Evolutionary conservation across 1,140 invertebrate genomes (phyloP), one percentile per base, ranked within the genome.

Genomic region (Drosophila orena): DNA sequence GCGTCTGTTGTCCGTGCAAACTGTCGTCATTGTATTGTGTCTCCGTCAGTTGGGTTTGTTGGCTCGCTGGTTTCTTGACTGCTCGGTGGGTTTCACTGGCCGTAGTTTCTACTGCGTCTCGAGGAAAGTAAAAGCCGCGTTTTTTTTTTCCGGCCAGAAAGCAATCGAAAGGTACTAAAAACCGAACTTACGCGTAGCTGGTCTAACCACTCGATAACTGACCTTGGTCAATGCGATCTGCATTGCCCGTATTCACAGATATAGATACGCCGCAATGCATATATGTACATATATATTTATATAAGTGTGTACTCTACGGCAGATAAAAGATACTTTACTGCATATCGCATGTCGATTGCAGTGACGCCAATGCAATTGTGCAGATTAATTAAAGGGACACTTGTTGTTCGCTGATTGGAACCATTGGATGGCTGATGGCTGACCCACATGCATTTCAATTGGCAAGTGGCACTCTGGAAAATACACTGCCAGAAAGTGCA

Each of bases 21-120:
- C 75, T 84, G 71, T 83, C 64, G 69, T 77, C 74, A 74, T 78
- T 74, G 71, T 66, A 60, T 79, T 85, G 81, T 81, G 52, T 55
- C 22, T 65, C 42, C 61, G 55, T 56, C 35, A 38, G 35, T 47
- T 62, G 52, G 47, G 37, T 74, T 65, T 65, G 64, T 35, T 37
- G 69, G 57, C 14, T 60, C 34, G 40, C 20, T 42, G 64, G 42
- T 15, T 74, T 57, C 11, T 4, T 37, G 35, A 0, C 61, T 71
- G 40, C 15, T 15, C n/a, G 15, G 8, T 15, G 17, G 15, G 40
- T 43, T 17, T 8, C n/a, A 3, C 17, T 17, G 17, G 17, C 17
- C 17, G 17, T 17, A 17, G 17, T 17, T 24, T 24, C 24, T 24
- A 24, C 43, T 60, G 54, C 60, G 24, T 49, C 47, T 49, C n/a